Base-by-base conservation (phyloP, 2,113 vertebrate species). In the Macroglossus sobrinus region DNA sequence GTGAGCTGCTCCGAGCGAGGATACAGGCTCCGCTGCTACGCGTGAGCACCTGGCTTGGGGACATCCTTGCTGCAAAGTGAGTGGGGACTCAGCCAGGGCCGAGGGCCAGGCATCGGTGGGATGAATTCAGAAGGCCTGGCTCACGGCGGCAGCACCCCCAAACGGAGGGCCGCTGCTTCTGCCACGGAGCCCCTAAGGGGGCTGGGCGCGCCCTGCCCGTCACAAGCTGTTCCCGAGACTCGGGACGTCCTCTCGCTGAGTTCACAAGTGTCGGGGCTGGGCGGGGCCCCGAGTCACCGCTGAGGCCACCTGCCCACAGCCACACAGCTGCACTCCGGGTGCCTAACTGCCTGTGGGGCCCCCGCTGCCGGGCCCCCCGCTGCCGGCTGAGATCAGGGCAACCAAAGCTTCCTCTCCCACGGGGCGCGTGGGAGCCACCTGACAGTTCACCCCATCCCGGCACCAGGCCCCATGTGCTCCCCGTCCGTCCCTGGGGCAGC, bases 341-440 rank as follows among this genome's bases (percentile, higher is more conserved):
- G 7, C 1, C 38, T 30, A 6, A 18, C 21, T 5, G 40, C 14
- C 64, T 2, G 3, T 18, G 0, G 16, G 8, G n/a, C 64, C 0
- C 50, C 69, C 3, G 33, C 6, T n/a, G 2, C 1, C 9, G 0
- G 16, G 8, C 40, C 64, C 0, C 50, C 69, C 3, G 33, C 6
- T n/a, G 2, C 1, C 18, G 33, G 19, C 18, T 7, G n/a, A 4
- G 15, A 43, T 9, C 47, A 16, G 13, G 7, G 30, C 13, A 50
- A 81, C 16, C n/a, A 3, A n/a, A 45, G 8, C 15, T 45, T 28
- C 6, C 53, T 24, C 64, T 35, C 84, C 50, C 47, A 5, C 1
- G 12, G 19, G 57, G n/a, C 4, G 18, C 0, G 2, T 28, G n/a
- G 35, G 26, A 69, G 61, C 59, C 61, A 14, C 28, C 16, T 7